Conservation (phyloP, 2,113 vertebrate genomes). For the Zootoca vivipara region DNA sequence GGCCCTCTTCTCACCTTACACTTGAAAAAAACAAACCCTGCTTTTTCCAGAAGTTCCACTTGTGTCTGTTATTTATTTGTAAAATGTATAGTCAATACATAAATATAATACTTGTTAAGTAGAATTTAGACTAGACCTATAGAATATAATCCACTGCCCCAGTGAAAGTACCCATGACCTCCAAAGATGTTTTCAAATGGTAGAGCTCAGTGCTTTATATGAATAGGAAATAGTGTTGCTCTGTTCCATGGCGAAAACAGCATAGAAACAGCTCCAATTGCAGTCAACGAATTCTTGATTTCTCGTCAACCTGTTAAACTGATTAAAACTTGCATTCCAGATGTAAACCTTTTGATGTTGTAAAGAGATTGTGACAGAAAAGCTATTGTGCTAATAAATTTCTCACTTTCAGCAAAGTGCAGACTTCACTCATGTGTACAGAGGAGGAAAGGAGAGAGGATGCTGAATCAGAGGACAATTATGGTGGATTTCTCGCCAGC, state of each 20-base stretch:
- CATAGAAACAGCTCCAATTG: background rate
- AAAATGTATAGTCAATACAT: background rate
- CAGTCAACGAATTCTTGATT: background rate
- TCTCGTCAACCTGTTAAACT: background rate
- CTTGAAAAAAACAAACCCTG: background rate
- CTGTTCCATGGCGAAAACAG: background rate
- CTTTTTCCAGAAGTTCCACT: background rate
- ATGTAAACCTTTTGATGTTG: background rate
- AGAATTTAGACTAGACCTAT: background rate
- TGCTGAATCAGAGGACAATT: background rate
- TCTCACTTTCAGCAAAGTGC: background rate
- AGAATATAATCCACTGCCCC: background rate
- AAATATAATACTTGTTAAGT: background rate
- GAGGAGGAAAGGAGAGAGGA: background rate
- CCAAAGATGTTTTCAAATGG: background rate
- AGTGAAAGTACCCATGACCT: background rate
- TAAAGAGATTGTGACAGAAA: background rate
- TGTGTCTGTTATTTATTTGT: conserved; percentile 9
- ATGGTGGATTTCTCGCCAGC: background rate
- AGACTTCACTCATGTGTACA: background rate
- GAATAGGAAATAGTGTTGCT: background rate
- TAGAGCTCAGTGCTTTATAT: background rate
- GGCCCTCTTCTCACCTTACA: background rate
- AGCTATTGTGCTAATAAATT: background rate
- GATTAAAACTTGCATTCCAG: background rate